These are phyloP conservation scores for Coturnix japonica DNA, from an alignment of 2,113 vertebrate species.

Conservation along the genomic window DNA sequence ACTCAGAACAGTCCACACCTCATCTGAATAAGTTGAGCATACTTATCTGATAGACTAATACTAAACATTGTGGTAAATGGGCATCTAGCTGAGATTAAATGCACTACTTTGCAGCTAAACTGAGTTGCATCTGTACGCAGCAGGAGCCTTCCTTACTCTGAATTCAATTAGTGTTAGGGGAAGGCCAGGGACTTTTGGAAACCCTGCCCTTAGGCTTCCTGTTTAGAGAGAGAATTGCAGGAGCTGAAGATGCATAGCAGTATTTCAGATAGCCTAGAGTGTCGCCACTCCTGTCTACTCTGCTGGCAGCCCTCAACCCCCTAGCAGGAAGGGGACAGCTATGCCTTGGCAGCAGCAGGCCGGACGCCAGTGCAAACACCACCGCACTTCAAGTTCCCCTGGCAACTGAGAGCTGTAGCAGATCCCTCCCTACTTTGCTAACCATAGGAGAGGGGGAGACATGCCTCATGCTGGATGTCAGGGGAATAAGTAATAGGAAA, in stretches of 20 bases:
- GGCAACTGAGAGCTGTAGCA: background rate
- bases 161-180: background rate
- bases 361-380: background rate
- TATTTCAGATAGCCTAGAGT: background rate
- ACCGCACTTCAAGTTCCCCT: background rate
- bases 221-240: background rate
- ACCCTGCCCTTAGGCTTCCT: background rate
- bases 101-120: background rate
- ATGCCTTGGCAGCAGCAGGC: background rate
- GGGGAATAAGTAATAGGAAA: background rate
- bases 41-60: background rate
- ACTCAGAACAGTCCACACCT: background rate
- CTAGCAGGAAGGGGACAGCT: background rate
- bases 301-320: background rate
- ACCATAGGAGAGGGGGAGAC: background rate
- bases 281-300: background rate
- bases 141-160: background rate
- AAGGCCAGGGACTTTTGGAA: background rate
- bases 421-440: background rate
- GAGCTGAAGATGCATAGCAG: background rate
- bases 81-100: background rate
- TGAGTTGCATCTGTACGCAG: background rate
- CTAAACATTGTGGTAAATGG: rapidly evolving
- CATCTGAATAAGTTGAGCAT: background rate
- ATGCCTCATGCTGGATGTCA: background rate